Conservation (phyloP, 2,797 vertebrate species). For the Acomys russatus region DNA sequence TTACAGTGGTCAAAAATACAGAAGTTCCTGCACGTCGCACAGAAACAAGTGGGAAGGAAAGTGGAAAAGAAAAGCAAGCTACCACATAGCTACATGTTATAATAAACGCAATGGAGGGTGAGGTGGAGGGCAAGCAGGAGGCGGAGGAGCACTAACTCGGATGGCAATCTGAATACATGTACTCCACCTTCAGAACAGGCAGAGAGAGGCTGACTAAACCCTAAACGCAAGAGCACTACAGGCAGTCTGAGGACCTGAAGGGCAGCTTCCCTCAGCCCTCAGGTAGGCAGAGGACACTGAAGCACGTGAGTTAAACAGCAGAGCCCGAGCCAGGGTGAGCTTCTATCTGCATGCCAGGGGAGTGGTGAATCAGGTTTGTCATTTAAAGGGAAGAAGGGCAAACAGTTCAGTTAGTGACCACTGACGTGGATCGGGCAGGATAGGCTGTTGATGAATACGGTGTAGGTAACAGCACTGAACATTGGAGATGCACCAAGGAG, state of each 20-base stretch:
- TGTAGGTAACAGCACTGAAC: neutral
- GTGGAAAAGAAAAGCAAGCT: neutral
- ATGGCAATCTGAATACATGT: neutral
- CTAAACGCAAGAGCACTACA: neutral
- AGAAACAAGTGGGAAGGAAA: neutral
- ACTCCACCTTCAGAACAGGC: neutral
- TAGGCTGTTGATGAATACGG: neutral
- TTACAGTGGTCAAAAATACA: neutral
- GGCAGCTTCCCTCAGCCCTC: neutral
- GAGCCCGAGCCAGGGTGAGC: neutral
- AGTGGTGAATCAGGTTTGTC: neutral
- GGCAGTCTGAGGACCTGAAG: neutral
- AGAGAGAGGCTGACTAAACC: neutral
- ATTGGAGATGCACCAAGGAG: neutral
- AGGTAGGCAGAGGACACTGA: accelerated
- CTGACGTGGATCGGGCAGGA: neutral
- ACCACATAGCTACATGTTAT: neutral
- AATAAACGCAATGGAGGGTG: neutral
- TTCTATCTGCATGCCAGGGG: neutral
- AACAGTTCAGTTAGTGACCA: neutral
- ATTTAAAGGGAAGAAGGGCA: neutral
- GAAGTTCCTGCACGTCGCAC: neutral
- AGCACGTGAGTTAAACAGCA: neutral
- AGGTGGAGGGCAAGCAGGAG: neutral
- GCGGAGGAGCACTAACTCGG: neutral